Percentiles rank a stretch among this genome's conserved stretches.
phyloP scores from a whole-genome alignment of 2,797 vertebrate genomes.

The Limnodromus scolopaceus region DNA sequence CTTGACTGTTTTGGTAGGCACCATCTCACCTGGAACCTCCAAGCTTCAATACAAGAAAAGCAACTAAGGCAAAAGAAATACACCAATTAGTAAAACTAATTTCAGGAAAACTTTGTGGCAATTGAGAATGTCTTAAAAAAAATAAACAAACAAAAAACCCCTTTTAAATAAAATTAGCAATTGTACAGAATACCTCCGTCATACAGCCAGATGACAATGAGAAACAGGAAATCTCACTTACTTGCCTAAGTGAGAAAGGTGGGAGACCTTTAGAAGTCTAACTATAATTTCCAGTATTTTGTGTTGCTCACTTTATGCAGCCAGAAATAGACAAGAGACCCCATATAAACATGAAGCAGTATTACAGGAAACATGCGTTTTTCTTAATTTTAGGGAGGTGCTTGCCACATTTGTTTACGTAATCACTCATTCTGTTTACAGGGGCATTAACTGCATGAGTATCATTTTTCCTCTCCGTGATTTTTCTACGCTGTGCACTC shows the following conservation, averaged over 20 bases:
- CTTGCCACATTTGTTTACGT: constrained; percentile 54
- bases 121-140: not conserved
- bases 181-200: not conserved
- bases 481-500: constrained; percentile 34
- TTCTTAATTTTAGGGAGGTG: constrained; percentile 53
- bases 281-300: constrained; percentile 54
- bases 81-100: not conserved
- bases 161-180: not conserved
- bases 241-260: constrained; percentile 35
- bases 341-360: constrained; percentile 26
- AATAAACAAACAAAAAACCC: too few species aligned
- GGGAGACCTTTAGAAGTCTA: constrained; percentile 5
- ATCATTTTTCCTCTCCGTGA: constrained; percentile 41
- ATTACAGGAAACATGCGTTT: constrained; percentile 56
- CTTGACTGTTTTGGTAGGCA: not conserved
- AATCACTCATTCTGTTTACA: constrained; percentile 66
- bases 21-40: not conserved
- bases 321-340: constrained; percentile 28
- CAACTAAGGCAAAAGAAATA: not conserved
- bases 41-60: not conserved
- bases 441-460: constrained; percentile 36
- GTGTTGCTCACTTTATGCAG: not conserved
- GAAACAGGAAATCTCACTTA: constrained; percentile 64
- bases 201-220: not conserved
- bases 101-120: not conserved